Evolutionary conservation across 2,113 vertebrate genomes (phyloP).

Genomic region (Accipiter cooperii): DNA sequence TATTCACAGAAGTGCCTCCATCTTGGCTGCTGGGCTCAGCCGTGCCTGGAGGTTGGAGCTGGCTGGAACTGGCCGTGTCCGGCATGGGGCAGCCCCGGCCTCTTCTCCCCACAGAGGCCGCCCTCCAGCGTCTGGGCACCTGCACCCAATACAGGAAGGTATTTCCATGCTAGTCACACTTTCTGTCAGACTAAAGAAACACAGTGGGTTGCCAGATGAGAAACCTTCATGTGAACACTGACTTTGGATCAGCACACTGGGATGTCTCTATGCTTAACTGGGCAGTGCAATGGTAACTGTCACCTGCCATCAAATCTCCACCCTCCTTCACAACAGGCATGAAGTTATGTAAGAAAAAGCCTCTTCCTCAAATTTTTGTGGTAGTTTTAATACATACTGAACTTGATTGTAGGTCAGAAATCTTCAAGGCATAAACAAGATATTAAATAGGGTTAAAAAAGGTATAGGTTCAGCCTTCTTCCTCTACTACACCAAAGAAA

Average conservation of each 20-base stretch:
- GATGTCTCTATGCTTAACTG: neutral
- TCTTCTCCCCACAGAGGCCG: neutral
- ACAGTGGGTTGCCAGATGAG: neutral
- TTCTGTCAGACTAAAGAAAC: neutral
- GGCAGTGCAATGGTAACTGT: neutral
- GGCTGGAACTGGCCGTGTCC: rapidly evolving
- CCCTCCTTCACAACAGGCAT: neutral
- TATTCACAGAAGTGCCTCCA: too few relatives aligned
- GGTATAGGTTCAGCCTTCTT: neutral
- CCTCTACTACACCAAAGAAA: neutral
- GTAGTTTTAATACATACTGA: neutral
- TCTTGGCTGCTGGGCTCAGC: too few relatives aligned
- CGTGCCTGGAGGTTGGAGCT: neutral
- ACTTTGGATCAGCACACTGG: neutral
- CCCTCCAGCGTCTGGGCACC: neutral
- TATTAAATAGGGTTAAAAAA: neutral
- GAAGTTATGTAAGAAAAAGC: neutral
- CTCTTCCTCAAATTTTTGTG: neutral
- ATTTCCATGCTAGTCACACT: neutral
- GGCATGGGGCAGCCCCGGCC: rapidly evolving
- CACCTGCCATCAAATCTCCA: neutral
- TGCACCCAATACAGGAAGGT: neutral
- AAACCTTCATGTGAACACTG: neutral
- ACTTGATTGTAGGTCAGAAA: neutral
- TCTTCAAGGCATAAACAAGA: neutral